Evolutionary conservation across 2,797 vertebrate species (phyloP).

Genomic region (Melanotaenia boesemani): DNA sequence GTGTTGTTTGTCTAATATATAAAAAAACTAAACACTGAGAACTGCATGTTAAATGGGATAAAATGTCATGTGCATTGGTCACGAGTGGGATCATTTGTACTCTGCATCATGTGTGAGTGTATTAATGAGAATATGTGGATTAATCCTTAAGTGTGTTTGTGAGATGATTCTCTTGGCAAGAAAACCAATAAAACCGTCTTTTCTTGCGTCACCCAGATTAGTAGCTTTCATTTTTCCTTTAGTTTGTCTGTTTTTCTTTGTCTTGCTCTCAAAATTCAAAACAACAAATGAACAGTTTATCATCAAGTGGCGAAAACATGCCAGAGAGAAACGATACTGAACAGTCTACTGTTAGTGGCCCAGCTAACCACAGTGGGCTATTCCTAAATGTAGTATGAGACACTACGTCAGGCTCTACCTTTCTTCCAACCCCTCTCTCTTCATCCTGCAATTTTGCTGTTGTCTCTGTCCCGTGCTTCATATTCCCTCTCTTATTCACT

Average conservation of each 20-base stretch:
- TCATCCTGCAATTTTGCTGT: conserved; percentile 39
- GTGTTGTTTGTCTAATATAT: conserved; percentile 5
- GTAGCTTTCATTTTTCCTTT: conserved; percentile 3
- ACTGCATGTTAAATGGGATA: conserved; percentile 20
- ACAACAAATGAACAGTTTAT: conserved; percentile 20
- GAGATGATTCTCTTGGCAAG: conserved; percentile 19
- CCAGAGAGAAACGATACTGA: conserved; percentile 18
- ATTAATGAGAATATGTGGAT: conserved; percentile 23
- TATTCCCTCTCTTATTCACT: conserved; percentile 34
- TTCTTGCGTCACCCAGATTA: background rate
- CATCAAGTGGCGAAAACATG: conserved; percentile 29
- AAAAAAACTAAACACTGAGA: conserved; percentile 2
- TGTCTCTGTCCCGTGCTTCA: conserved; percentile 33
- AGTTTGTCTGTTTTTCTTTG: conserved; percentile 7
- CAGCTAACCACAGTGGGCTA: conserved; percentile 54
- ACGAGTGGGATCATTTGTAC: conserved; percentile 19
- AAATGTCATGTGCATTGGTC: conserved; percentile 12
- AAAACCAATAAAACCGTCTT: conserved; percentile 15
- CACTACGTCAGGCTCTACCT: conserved; percentile 60
- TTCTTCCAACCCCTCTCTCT: conserved; percentile 52
- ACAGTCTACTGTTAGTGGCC: conserved; percentile 41
- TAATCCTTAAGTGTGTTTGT: background rate
- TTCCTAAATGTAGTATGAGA: conserved; percentile 67
- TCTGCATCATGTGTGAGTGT: conserved; percentile 11
- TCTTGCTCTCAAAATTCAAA: conserved; percentile 27